Conservation (phyloP, 2,888 invertebrate genomes). For the Willowsia nigromaculata region DNA sequence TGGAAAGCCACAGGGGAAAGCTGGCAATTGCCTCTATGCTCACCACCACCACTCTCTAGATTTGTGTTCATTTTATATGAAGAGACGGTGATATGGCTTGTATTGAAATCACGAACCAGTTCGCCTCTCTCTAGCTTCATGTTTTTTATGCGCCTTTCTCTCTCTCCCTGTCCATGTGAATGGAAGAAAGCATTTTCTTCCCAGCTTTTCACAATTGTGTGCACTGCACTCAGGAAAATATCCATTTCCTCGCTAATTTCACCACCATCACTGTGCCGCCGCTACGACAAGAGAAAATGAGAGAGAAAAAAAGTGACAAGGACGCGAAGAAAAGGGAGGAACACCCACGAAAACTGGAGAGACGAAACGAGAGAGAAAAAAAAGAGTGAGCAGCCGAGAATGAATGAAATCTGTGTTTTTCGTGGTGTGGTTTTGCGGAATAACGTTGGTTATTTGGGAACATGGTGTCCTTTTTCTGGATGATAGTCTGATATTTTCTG, state of each 20-base stretch:
- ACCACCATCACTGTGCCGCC: not conserved
- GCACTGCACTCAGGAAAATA: slow-evolving; percentile 54
- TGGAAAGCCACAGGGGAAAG: slow-evolving; percentile 23
- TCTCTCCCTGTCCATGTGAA: not conserved
- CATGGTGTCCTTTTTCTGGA: not conserved
- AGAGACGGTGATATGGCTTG: not conserved
- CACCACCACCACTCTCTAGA: not conserved
- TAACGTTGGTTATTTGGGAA: not conserved
- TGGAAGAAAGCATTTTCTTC: slow-evolving; percentile 7
- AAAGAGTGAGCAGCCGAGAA: slow-evolving; percentile 41
- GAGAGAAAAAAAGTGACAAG: slow-evolving; percentile 42
- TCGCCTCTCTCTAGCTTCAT: not conserved
- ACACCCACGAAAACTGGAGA: too few species aligned
- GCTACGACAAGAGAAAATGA: slow-evolving; percentile 15
- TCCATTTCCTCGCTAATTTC: slow-evolving; percentile 69
- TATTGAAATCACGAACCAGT: not conserved
- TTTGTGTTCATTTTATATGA: not conserved
- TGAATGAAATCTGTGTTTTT: slow-evolving; percentile 35
- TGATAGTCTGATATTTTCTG: not conserved
- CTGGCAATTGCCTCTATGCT: slow-evolving; percentile 8
- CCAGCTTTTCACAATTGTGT: slow-evolving; percentile 35
- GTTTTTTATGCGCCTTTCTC: not conserved
- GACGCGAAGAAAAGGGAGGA: slow-evolving; percentile 28
- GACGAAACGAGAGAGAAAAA: slow-evolving; percentile 28
- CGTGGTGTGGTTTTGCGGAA: not conserved